Evolutionary conservation across 2,888 invertebrate species (phyloP).

Genomic region (Yponomeuta evonymella): DNA sequence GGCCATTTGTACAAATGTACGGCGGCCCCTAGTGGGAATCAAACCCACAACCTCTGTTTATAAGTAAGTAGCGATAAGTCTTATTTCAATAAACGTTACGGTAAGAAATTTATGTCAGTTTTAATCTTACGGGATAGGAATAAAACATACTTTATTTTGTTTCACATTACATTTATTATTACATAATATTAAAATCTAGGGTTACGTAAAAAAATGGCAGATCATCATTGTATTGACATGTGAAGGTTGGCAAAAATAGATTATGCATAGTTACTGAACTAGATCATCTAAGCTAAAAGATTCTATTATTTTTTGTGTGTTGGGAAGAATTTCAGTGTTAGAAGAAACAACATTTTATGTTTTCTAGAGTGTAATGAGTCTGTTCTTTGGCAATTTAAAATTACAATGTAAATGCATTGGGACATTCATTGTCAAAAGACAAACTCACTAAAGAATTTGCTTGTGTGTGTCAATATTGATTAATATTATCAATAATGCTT

Average conservation of each 20-base stretch:
- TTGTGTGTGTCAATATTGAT: too few species aligned
- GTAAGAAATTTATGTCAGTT: neutral
- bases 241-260: slow-evolving; percentile 66
- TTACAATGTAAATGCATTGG: too few species aligned
- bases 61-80: neutral
- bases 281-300: neutral
- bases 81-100: neutral
- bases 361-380: too few species aligned
- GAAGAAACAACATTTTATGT: neutral
- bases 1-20: too few species aligned
- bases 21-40: too few species aligned
- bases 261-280: neutral
- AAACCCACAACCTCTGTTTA: too few species aligned
- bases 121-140: neutral
- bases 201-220: slow-evolving; percentile 74
- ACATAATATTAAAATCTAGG: slow-evolving; percentile 68
- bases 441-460: too few species aligned
- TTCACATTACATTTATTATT: slow-evolving; percentile 67
- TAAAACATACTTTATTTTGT: slow-evolving; percentile 22
- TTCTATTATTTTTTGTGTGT: neutral
- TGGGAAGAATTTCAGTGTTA: neutral
- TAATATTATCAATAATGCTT: neutral
- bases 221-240: slow-evolving; percentile 63
- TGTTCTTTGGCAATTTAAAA: too few species aligned
- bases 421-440: too few species aligned